Percentiles rank a stretch among this genome's conserved stretches.
Evolutionary conservation across 2,113 vertebrate genomes (phyloP).

Genomic region (Chrysochloris asiatica): DNA sequence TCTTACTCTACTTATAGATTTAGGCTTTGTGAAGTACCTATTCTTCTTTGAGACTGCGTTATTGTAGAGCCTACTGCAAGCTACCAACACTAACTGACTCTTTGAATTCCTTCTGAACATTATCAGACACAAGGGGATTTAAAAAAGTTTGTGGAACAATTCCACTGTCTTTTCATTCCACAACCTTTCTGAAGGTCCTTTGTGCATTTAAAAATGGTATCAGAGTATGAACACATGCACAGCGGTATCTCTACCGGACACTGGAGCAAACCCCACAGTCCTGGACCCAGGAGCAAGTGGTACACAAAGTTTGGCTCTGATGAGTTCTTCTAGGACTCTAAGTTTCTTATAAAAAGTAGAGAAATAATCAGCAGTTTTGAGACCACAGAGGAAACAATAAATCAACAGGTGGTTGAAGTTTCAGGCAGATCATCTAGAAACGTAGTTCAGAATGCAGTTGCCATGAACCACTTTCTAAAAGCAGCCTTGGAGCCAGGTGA

Average conservation of each 20-base stretch:
- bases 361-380: too few species aligned
- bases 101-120: background rate
- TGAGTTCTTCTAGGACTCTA: background rate
- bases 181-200: too few species aligned
- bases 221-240: too few species aligned
- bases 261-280: too few species aligned
- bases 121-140: background rate
- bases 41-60: background rate
- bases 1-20: background rate
- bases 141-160: too few species aligned
- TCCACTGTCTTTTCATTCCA: too few species aligned
- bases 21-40: background rate
- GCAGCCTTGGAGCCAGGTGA: background rate
- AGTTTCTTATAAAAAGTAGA: background rate
- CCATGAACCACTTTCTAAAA: too few species aligned
- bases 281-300: fast-evolving
- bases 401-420: too few species aligned
- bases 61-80: background rate
- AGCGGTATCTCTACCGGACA: background rate
- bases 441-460: too few species aligned
- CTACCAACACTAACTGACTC: background rate
- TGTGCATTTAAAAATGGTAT: background rate
- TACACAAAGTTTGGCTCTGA: background rate
- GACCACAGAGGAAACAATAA: background rate
- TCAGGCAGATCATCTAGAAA: background rate